Percentiles rank a stretch among this genome's conserved stretches.
phyloP scores from a whole-genome alignment of 2,113 vertebrate species.

The Bubalus kerabau region DNA sequence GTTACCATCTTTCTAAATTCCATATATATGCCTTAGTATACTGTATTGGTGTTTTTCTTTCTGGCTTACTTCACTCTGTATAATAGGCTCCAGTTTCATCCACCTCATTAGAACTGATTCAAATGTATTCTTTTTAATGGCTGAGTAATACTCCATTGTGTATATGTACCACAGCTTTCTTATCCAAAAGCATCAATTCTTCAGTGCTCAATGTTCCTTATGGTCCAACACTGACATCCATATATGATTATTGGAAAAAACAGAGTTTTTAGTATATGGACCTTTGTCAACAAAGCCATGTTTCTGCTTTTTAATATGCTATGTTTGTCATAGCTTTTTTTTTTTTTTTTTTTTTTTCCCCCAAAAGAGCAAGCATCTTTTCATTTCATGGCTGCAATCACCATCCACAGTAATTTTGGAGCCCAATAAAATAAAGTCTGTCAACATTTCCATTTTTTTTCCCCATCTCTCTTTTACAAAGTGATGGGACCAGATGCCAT shows the following conservation, averaged over 20 bases:
- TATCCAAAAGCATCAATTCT: not conserved
- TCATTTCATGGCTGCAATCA: not conserved
- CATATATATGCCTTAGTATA: too few species aligned
- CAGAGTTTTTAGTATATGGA: not conserved
- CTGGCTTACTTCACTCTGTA: too few species aligned
- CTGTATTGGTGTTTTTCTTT: too few species aligned
- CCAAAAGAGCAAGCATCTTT: not conserved
- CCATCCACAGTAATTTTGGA: not conserved
- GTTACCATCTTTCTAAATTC: too few species aligned
- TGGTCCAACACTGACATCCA: not conserved
- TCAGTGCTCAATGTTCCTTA: not conserved
- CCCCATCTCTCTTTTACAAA: not conserved
- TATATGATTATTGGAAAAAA: not conserved
- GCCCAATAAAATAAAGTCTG: not conserved
- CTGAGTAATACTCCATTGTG: too few species aligned
- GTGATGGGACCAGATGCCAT: not conserved
- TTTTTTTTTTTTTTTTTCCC: accelerated
- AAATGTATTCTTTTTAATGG: too few species aligned
- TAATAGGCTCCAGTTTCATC: too few species aligned
- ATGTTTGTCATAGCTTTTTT: not conserved
- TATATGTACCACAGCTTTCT: too few species aligned
- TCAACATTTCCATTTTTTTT: not conserved
- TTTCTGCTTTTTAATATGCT: not conserved
- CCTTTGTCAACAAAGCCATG: not conserved
- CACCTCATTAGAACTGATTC: too few species aligned